Percentiles rank a stretch among this genome's conserved stretches.
These are phyloP conservation scores for Chelon auratus DNA, from an alignment of 2,797 vertebrate genomes.

Conservation along the genomic window DNA sequence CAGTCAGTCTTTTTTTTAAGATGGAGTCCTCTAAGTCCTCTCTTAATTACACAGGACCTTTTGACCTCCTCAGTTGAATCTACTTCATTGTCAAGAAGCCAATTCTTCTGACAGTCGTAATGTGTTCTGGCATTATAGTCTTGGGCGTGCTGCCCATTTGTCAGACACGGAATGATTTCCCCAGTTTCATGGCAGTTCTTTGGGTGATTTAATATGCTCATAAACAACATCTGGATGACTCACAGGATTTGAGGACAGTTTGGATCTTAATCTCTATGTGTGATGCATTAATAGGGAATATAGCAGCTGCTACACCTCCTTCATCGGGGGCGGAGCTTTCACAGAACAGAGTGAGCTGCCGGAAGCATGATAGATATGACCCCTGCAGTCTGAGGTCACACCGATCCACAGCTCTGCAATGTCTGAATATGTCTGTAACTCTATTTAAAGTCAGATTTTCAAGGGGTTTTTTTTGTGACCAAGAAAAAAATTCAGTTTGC, in stretches of 20 bases:
- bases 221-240: conserved; percentile 73
- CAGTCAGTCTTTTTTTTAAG: no score
- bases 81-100: neutral
- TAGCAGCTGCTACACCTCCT: conserved; percentile 54
- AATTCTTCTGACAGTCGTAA: neutral
- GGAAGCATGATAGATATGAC: neutral
- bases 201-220: conserved; percentile 43
- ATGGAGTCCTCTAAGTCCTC: neutral
- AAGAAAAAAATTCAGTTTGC: no score
- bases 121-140: neutral
- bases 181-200: conserved; percentile 7
- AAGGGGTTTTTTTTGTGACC: no score
- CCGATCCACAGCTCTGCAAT: neutral
- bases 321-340: conserved; percentile 24
- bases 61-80: neutral
- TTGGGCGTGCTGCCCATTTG: fast-evolving
- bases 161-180: conserved; percentile 7
- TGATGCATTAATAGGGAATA: conserved; percentile 54
- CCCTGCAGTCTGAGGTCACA: neutral
- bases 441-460: neutral
- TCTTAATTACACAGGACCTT: neutral
- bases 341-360: neutral
- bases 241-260: conserved; percentile 51
- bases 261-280: conserved; percentile 55
- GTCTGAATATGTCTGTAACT: neutral